phyloP scores from a whole-genome alignment of 2,888 invertebrate genomes.

The Nomada fabriciana region DNA sequence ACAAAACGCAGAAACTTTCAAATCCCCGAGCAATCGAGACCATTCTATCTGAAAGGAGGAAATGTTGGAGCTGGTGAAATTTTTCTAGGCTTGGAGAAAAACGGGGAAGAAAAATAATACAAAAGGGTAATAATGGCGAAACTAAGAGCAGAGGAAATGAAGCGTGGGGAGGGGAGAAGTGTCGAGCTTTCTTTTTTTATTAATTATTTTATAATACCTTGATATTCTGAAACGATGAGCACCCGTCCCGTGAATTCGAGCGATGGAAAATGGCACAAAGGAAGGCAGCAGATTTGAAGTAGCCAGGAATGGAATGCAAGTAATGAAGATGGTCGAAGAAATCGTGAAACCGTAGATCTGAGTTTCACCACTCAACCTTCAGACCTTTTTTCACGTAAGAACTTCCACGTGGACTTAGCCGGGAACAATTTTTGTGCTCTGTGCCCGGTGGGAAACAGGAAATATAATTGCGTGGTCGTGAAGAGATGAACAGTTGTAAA shows the following conservation, averaged over 20 bases:
- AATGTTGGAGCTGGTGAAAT: background rate
- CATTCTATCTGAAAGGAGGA: background rate
- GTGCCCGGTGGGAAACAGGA: slow-evolving; percentile 4
- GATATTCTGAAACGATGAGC: slow-evolving; percentile 22
- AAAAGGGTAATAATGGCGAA: background rate
- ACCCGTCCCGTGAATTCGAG: slow-evolving; percentile 4
- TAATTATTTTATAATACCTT: slow-evolving; percentile 37
- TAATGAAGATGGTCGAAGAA: slow-evolving; percentile 3
- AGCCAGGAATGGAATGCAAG: background rate
- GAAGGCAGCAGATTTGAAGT: slow-evolving; percentile 14
- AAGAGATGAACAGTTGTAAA: background rate
- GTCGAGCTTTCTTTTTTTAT: background rate
- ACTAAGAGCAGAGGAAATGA: background rate
- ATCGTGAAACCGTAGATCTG: slow-evolving; percentile 10
- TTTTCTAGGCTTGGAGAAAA: background rate
- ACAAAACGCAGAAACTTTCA: slow-evolving; percentile 18
- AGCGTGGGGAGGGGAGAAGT: background rate
- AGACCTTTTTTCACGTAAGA: slow-evolving; percentile 28
- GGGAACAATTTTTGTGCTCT: background rate
- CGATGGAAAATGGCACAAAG: slow-evolving; percentile 1
- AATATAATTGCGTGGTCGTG: slow-evolving; percentile 1
- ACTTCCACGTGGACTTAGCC: slow-evolving; percentile 10
- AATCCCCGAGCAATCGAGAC: slow-evolving; percentile 28
- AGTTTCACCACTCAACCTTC: slow-evolving; percentile 50
- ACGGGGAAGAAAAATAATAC: background rate